phyloP scores from a whole-genome alignment of 2,797 vertebrate species.

The Chaetophractus vellerosus region DNA sequence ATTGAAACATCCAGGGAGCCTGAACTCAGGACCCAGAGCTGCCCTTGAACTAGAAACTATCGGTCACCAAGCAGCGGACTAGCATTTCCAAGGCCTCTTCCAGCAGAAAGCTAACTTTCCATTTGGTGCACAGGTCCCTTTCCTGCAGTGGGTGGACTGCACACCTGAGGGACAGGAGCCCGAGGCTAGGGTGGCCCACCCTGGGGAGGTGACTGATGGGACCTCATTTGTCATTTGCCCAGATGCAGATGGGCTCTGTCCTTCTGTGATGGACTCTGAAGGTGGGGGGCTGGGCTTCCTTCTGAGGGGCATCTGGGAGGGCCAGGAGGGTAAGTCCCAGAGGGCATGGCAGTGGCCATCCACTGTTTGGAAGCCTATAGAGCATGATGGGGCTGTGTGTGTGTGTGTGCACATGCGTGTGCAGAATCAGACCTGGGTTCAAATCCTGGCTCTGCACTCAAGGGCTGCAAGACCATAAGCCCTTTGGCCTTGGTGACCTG shows the following conservation, averaged over 20 bases:
- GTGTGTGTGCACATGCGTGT: too few relatives aligned
- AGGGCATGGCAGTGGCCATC: accelerated
- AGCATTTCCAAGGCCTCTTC: background rate
- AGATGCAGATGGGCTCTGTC: too few relatives aligned
- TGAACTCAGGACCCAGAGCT: background rate
- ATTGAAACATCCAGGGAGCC: background rate
- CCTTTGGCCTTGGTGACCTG: too few relatives aligned
- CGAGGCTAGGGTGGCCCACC: too few relatives aligned
- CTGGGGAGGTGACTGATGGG: background rate
- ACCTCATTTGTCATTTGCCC: background rate
- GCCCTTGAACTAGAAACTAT: background rate
- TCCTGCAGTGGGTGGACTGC: accelerated
- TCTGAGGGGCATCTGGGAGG: background rate
- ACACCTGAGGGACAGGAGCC: background rate
- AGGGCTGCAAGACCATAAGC: accelerated
- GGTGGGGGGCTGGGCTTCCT: background rate
- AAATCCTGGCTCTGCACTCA: background rate
- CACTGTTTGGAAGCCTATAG: background rate
- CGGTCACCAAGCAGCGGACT: background rate
- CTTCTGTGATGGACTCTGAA: background rate
- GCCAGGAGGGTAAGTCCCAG: background rate
- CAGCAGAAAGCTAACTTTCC: background rate
- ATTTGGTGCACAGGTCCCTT: background rate
- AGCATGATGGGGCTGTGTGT: too few relatives aligned
- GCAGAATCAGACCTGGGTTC: too few relatives aligned